Percentiles rank a stretch among this genome's conserved stretches.
phyloP scores from a whole-genome alignment of 2,113 vertebrate species.

The Pygoscelis adeliae region DNA sequence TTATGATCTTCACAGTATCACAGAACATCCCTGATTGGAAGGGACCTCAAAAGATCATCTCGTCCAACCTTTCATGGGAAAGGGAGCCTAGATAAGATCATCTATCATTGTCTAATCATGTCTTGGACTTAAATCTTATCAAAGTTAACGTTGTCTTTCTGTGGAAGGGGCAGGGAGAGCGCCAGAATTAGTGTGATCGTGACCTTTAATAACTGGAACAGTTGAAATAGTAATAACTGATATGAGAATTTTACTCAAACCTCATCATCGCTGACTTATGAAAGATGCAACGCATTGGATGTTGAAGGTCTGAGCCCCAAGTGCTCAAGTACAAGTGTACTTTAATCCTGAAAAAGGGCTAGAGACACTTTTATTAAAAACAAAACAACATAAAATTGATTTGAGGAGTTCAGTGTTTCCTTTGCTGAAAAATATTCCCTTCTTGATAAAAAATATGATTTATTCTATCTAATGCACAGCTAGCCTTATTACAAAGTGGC shows the following conservation, averaged over 20 bases:
- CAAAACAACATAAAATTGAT: background rate
- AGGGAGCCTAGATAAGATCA: background rate
- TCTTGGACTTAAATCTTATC: background rate
- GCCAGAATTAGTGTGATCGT: background rate
- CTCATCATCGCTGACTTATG: rapidly evolving
- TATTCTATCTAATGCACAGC: background rate
- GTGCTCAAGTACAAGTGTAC: background rate
- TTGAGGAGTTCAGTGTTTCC: background rate
- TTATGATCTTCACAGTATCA: too few species aligned
- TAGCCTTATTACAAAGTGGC: background rate
- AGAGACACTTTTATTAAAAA: background rate
- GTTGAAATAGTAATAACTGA: background rate
- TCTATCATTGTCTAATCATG: background rate
- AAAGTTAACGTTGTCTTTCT: background rate
- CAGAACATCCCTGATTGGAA: background rate
- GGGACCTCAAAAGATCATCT: background rate
- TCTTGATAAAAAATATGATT: background rate
- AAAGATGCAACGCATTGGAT: background rate
- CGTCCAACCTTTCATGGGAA: background rate
- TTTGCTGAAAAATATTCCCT: background rate
- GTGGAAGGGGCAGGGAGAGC: background rate
- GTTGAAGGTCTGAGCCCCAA: background rate
- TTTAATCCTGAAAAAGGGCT: background rate
- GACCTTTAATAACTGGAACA: background rate
- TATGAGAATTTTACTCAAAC: background rate